Evolutionary conservation across 2,113 vertebrate genomes (phyloP).

Genomic region (Otus sunia): DNA sequence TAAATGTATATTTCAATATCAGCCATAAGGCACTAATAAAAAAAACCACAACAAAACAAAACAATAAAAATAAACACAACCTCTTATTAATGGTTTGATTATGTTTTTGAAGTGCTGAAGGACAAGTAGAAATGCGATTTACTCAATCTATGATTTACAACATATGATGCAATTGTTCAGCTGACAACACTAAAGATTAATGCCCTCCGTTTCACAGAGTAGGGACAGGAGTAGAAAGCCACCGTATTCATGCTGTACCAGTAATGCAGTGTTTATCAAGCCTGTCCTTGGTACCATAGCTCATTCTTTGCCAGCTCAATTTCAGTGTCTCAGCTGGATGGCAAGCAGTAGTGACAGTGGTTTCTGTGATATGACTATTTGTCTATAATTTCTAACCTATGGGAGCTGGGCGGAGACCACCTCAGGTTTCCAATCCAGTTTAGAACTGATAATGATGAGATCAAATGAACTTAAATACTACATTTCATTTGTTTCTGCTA

Average conservation of each 20-base stretch:
- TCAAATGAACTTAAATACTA: neutral
- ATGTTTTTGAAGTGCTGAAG: slow-evolving; percentile 1
- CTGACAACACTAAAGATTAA: neutral
- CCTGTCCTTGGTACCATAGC: neutral
- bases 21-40: neutral
- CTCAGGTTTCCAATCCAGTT: neutral
- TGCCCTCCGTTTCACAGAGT: neutral
- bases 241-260: neutral
- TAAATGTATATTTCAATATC: neutral
- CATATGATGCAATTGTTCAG: neutral
- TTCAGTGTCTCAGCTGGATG: neutral
- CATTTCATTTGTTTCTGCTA: neutral
- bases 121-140: slow-evolving; percentile 7
- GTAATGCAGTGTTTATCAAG: neutral
- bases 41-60: no score
- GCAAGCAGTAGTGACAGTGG: neutral
- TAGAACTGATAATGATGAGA: neutral
- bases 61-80: neutral
- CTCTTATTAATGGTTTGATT: neutral
- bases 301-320: neutral
- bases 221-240: neutral
- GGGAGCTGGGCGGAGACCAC: neutral
- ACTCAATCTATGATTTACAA: neutral
- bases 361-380: neutral
- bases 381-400: neutral